Evolutionary conservation across 2,888 invertebrate genomes (phyloP).

Genomic region (Agonum fuliginosum): DNA sequence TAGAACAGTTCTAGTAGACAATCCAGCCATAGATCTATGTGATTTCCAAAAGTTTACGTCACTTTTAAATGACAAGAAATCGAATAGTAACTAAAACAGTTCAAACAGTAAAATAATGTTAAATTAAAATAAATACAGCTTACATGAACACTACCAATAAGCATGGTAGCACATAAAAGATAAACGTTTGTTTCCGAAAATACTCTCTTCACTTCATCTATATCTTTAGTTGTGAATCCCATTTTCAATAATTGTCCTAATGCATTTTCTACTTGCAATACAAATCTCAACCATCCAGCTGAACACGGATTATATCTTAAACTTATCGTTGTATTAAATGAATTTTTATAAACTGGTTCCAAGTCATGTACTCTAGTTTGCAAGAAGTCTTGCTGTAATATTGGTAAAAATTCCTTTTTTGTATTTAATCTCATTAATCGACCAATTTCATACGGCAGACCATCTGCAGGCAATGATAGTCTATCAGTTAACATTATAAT

Average conservation of each 20-base stretch:
- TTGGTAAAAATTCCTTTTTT: conserved; percentile 84
- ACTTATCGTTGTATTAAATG: conserved; percentile 79
- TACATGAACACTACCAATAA: conserved; percentile 95
- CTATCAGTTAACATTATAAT: conserved; percentile 86
- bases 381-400: conserved; percentile 88
- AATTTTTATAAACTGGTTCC: conserved; percentile 75
- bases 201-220: conserved; percentile 97
- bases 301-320: conserved; percentile 86
- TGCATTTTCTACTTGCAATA: conserved; percentile 85
- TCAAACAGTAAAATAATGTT: background rate
- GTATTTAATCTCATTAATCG: conserved; percentile 76
- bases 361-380: conserved; percentile 87
- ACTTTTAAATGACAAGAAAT: conserved; percentile 98
- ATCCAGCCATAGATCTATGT: conserved; percentile 89
- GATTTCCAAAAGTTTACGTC: conserved; percentile 96
- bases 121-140: conserved; percentile 71
- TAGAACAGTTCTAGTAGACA: conserved; percentile 90
- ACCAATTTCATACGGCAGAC: conserved; percentile 68
- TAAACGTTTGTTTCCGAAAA: conserved; percentile 97
- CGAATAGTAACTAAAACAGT: conserved; percentile 92
- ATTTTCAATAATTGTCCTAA: conserved; percentile 82
- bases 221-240: conserved; percentile 94
- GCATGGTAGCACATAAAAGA: conserved; percentile 90
- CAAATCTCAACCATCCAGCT: conserved; percentile 85
- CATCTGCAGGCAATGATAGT: conserved; percentile 68